Evolutionary conservation across 2,888 invertebrate genomes (phyloP), one percentile per base, ranked within the genome.

Genomic region (Acleris holmiana): DNA sequence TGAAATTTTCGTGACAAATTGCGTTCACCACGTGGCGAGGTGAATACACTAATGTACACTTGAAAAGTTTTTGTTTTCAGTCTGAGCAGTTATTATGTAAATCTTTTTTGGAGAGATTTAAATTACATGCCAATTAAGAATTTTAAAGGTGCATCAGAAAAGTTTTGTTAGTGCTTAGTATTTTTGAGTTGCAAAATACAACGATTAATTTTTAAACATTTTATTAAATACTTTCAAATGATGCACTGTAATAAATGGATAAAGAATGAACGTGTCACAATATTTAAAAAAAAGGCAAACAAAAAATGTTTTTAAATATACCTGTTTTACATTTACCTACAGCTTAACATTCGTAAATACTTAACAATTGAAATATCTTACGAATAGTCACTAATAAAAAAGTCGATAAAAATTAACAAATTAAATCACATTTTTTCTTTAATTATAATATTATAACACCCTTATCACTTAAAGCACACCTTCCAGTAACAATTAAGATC

Each of bases 1-100:
- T 83, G 78, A 82, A 84, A 80, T 80, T 71, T 78, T 75, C 76
- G 80, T 82, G 76, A 78, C 77, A 68, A 72, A 74, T 76, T 68
- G 50, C 55, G 68, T 73, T 76, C 56, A 66, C 63, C 67, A 68
- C 67, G 69, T 71, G 66, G 58, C 40, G 55, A 35, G 29, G 53
- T 54, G 51, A 58, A 48, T 49, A 55, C 41, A 23, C 53, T 49
- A 59, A 53, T 57, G 25, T n/a, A 48, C 47, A 51, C 57, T 15
- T 44, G n/a, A 18, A 44, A 25, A 49, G 50, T 46, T 50, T 59
- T 48, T 48, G 58, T 65, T 55, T 46, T 60, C 48, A 23, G 25
- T 35, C 29, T 8, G 40, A 53, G 51, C 50, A 17, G 25, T 23
- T 41, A 59, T 69, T 67, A 67, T 66, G 66, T 64, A 64, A 63